phyloP scores from a whole-genome alignment of 2,888 invertebrate genomes.

The Fragum whitleyi region DNA sequence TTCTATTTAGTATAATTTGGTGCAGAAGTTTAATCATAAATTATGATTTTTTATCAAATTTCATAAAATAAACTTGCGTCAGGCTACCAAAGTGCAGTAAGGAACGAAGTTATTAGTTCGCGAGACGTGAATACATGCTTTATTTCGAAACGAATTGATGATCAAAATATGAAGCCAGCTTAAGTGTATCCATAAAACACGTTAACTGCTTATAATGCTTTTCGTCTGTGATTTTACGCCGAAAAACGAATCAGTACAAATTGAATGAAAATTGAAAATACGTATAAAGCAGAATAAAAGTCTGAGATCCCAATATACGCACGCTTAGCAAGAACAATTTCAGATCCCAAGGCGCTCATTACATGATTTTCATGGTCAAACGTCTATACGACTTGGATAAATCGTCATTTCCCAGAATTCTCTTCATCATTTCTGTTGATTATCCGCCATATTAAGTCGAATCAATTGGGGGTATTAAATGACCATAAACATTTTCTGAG shows the following conservation, averaged over 20 bases:
- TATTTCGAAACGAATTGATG: too few relatives aligned
- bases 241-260: slow-evolving; percentile 20
- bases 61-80: too few relatives aligned
- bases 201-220: not conserved
- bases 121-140: too few relatives aligned
- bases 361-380: slow-evolving; percentile 10
- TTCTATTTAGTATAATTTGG: too few relatives aligned
- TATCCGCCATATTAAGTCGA: slow-evolving; percentile 24
- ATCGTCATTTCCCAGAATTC: slow-evolving; percentile 26
- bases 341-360: slow-evolving; percentile 4
- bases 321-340: not conserved
- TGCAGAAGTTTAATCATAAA: too few relatives aligned
- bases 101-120: too few relatives aligned
- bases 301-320: slow-evolving; percentile 8
- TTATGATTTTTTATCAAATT: too few relatives aligned
- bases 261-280: slow-evolving; percentile 23
- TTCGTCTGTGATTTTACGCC: slow-evolving; percentile 5
- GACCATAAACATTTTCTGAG: slow-evolving; percentile 25
- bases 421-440: slow-evolving; percentile 22
- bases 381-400: slow-evolving; percentile 4
- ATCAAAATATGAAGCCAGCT: not conserved
- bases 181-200: not conserved
- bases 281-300: slow-evolving; percentile 20
- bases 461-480: slow-evolving; percentile 32
- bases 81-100: too few relatives aligned